Evolutionary conservation across 1,140 invertebrate species (phyloP).

Genomic region (Penaeus vannamei): DNA sequence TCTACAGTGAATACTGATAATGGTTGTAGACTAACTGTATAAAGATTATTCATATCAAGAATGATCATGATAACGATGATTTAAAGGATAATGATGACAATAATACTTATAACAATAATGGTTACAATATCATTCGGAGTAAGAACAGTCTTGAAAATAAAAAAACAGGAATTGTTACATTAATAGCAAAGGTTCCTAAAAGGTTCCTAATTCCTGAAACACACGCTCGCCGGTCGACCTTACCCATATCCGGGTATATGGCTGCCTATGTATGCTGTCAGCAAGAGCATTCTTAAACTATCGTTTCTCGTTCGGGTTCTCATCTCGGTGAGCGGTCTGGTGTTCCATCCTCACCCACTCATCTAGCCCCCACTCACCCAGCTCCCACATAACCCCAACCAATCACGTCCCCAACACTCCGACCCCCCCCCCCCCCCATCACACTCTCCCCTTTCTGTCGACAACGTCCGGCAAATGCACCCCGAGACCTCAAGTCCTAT

Average conservation of each 20-base stretch:
- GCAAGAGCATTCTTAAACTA: neutral
- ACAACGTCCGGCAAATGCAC: too few relatives aligned
- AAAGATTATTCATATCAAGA: too few relatives aligned
- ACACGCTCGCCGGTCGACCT: too few relatives aligned
- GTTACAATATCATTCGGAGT: neutral
- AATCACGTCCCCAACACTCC: neutral
- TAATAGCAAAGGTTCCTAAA: too few relatives aligned
- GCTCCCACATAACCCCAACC: neutral
- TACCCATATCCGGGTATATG: too few relatives aligned
- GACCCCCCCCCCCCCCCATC: neutral
- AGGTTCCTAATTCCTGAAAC: too few relatives aligned
- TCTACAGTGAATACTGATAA: too few relatives aligned
- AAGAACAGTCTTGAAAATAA: conserved; percentile 4
- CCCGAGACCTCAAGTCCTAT: too few relatives aligned
- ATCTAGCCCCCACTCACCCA: neutral
- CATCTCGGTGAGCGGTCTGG: neutral
- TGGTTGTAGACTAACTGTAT: too few relatives aligned
- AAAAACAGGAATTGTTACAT: too few relatives aligned
- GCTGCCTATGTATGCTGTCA: too few relatives aligned
- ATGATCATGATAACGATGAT: too few relatives aligned
- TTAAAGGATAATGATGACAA: neutral
- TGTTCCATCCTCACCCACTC: neutral
- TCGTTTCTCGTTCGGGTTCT: neutral
- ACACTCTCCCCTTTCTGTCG: neutral
- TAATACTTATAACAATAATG: neutral